These are phyloP conservation scores for Ariolimax columbianus DNA, from an alignment of 2,888 invertebrate genomes.

Conservation along the genomic window DNA sequence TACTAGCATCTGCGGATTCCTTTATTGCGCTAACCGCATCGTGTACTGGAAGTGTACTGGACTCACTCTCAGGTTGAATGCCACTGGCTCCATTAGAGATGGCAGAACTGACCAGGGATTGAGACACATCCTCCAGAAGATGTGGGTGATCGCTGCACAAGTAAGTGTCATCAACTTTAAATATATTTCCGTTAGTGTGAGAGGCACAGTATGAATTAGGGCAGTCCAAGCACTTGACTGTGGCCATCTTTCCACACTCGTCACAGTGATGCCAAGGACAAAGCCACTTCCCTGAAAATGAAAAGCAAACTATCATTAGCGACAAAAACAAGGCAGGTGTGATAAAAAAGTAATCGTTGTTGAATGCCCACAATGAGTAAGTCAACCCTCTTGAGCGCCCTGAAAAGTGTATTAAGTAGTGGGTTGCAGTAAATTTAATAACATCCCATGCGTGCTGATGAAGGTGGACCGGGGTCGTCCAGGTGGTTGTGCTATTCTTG, in stretches of 20 bases:
- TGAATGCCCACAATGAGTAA: too few species aligned
- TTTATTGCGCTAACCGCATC: not conserved
- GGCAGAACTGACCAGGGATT: not conserved
- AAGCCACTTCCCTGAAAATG: conserved; percentile 80
- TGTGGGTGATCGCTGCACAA: conserved; percentile 72
- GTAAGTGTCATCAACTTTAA: conserved; percentile 59
- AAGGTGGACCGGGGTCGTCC: too few species aligned
- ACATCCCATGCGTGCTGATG: too few species aligned
- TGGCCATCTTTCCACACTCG: conserved; percentile 80
- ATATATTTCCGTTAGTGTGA: conserved; percentile 73
- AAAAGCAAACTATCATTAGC: conserved; percentile 6
- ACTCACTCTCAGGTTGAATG: conserved; percentile 16
- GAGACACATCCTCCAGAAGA: conserved; percentile 57
- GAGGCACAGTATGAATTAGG: conserved; percentile 81
- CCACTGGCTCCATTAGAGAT: conserved; percentile 13
- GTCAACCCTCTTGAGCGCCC: too few species aligned
- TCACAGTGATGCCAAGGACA: conserved; percentile 83
- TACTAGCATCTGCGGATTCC: not conserved
- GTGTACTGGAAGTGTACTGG: conserved; percentile 1
- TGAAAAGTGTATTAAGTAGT: too few species aligned
- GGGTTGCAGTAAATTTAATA: too few species aligned
- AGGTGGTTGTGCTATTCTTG: too few species aligned
- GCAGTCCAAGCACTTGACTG: conserved; percentile 80
- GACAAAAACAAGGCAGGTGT: too few species aligned
- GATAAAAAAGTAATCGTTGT: too few species aligned